Conservation (phyloP, 2,113 vertebrate genomes). For the Bubo scandiacus region DNA sequence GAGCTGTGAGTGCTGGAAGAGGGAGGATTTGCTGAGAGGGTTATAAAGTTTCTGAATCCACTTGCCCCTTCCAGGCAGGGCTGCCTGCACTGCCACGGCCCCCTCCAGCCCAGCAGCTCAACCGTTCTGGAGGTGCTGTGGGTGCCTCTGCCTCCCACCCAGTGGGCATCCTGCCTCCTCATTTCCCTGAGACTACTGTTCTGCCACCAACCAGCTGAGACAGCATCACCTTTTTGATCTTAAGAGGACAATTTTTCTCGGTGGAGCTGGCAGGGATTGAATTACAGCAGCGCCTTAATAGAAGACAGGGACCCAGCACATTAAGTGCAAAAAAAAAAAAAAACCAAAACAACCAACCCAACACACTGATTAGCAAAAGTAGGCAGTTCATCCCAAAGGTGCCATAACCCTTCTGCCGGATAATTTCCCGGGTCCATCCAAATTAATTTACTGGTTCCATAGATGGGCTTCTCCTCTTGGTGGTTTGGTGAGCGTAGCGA, state of each 20-base stretch:
- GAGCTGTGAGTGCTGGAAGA: not conserved
- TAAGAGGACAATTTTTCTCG: not conserved
- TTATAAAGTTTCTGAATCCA: not conserved
- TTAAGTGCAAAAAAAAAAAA: not conserved
- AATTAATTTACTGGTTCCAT: not conserved
- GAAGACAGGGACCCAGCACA: not conserved
- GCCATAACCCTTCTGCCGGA: not conserved
- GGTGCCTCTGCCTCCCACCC: not conserved
- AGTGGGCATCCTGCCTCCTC: not conserved
- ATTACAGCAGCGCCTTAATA: not conserved
- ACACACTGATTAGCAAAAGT: not conserved
- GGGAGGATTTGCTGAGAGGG: not conserved
- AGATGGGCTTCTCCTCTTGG: not conserved
- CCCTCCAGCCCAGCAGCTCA: not conserved
- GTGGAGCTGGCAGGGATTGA: not conserved
- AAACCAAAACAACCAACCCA: not conserved
- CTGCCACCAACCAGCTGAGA: not conserved
- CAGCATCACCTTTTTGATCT: not conserved
- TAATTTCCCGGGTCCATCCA: not conserved
- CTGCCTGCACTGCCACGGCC: rapidly evolving
- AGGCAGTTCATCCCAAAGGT: not conserved
- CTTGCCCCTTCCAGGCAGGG: not conserved
- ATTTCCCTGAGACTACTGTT: not conserved
- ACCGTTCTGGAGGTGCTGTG: not conserved
- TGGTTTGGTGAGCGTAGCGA: not conserved